Percentiles rank a stretch among this genome's conserved stretches.
phyloP scores from a whole-genome alignment of 37 sponge, comb jelly and placozoan species.

The Ianthella basta region DNA sequence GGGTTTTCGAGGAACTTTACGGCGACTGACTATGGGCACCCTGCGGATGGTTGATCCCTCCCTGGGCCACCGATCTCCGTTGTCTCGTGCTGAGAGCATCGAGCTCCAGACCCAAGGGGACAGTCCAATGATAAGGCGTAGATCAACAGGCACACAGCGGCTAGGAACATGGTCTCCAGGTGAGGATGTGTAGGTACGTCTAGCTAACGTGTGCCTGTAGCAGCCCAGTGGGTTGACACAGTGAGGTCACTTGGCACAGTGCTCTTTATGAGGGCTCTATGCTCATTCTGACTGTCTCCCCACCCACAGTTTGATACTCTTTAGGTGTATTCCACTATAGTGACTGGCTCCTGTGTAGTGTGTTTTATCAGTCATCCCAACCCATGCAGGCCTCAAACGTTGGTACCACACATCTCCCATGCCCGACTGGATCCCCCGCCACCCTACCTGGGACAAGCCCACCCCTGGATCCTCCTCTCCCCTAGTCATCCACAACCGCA shows the following conservation, averaged over 20 bases:
- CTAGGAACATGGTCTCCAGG: constrained; percentile 30
- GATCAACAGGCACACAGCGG: neutral
- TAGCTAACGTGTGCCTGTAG: neutral
- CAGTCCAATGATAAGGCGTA: constrained; percentile 20
- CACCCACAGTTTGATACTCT: too few species aligned
- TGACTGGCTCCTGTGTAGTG: too few species aligned
- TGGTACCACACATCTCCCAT: constrained; percentile 32
- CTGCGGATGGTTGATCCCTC: neutral
- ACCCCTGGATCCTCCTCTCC: constrained; percentile 27
- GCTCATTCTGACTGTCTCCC: too few species aligned
- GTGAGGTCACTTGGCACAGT: too few species aligned
- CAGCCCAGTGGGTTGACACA: too few species aligned
- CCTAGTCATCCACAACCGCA: constrained; percentile 13
- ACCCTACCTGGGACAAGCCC: constrained; percentile 25
- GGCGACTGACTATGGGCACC: constrained; percentile 13
- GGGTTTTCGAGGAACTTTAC: constrained; percentile 19
- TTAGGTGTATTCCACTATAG: too few species aligned
- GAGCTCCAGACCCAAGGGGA: constrained; percentile 17
- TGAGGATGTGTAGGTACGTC: constrained; percentile 4
- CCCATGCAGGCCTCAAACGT: constrained; percentile 4
- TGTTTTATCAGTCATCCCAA: too few species aligned
- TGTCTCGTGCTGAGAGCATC: constrained; percentile 10
- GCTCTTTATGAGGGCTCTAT: too few species aligned
- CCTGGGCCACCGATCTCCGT: neutral
- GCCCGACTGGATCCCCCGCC: constrained; percentile 35